phyloP scores from a whole-genome alignment of 2,113 vertebrate genomes.

The Anolis sagrei region DNA sequence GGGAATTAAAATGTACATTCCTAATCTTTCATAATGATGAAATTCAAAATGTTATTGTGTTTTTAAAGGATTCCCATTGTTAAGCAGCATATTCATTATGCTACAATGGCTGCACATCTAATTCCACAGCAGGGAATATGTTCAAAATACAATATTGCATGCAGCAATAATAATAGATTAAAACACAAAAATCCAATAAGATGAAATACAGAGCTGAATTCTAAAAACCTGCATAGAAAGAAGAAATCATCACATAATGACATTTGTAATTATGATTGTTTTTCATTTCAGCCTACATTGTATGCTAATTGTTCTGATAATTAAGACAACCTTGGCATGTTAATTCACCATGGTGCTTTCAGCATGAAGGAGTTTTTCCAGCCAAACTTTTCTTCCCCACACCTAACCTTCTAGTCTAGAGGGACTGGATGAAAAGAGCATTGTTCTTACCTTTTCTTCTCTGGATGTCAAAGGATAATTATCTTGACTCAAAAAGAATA shows the following conservation, averaged over 20 bases:
- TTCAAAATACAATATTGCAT: conserved; percentile 57
- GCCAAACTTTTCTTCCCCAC: neutral
- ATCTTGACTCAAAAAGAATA: neutral
- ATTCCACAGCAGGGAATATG: conserved; percentile 64
- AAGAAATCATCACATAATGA: conserved; percentile 14
- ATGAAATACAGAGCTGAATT: conserved; percentile 45
- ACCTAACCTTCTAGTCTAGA: neutral
- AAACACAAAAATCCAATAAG: conserved; percentile 52
- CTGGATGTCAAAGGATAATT: neutral
- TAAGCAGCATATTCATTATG: conserved; percentile 63
- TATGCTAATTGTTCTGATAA: conserved; percentile 50
- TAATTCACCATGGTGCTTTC: conserved; percentile 6
- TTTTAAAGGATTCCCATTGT: conserved; percentile 68
- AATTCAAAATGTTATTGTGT: conserved; percentile 66
- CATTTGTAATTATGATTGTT: conserved; percentile 43
- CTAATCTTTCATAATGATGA: conserved; percentile 68
- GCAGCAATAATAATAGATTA: conserved; percentile 61
- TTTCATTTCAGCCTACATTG: conserved; percentile 33
- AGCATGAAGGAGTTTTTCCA: conserved; percentile 1
- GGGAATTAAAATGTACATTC: conserved; percentile 69
- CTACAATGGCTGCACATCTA: conserved; percentile 62
- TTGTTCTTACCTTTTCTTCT: neutral
- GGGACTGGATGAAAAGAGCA: neutral
- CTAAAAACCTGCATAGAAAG: conserved; percentile 53
- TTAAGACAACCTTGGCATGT: conserved; percentile 28